phyloP scores from a whole-genome alignment of 2,113 vertebrate genomes.

The Acrocephalus kingi region DNA sequence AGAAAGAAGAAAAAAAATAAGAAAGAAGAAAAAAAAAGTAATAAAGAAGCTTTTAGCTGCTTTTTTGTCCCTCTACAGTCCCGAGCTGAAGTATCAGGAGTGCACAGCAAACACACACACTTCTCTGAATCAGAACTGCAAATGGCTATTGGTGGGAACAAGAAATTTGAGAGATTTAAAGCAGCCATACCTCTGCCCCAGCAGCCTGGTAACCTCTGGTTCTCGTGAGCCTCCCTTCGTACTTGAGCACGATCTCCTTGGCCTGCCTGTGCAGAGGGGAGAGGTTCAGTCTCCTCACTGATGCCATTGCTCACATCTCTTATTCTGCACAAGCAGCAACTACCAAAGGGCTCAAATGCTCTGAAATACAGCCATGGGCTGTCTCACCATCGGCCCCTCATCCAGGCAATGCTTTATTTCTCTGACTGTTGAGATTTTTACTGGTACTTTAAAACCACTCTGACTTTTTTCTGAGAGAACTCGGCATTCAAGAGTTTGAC shows the following conservation, averaged over 20 bases:
- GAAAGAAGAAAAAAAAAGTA: not conserved
- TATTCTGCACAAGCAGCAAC: not conserved
- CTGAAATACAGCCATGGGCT: not conserved
- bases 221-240: constrained; percentile 92
- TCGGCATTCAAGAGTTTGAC: not conserved
- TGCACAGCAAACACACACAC: fast-evolving
- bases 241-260: constrained; percentile 91
- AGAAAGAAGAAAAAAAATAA: too few relatives aligned
- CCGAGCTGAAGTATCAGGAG: not conserved
- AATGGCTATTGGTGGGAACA: not conserved
- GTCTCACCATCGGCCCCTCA: not conserved
- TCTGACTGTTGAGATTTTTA: not conserved
- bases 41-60: not conserved
- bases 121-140: not conserved
- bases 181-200: constrained; percentile 86
- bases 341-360: not conserved
- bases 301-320: fast-evolving
- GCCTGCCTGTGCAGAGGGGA: constrained; percentile 82
- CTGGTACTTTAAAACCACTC: not conserved
- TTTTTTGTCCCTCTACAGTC: not conserved
- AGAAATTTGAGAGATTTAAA: not conserved
- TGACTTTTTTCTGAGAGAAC: not conserved
- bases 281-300: not conserved
- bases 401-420: not conserved
- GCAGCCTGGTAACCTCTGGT: constrained; percentile 97